Percentiles rank a stretch among this genome's conserved stretches.
phyloP scores from a whole-genome alignment of 2,113 vertebrate genomes.

The Tricholaema leucomelas region DNA sequence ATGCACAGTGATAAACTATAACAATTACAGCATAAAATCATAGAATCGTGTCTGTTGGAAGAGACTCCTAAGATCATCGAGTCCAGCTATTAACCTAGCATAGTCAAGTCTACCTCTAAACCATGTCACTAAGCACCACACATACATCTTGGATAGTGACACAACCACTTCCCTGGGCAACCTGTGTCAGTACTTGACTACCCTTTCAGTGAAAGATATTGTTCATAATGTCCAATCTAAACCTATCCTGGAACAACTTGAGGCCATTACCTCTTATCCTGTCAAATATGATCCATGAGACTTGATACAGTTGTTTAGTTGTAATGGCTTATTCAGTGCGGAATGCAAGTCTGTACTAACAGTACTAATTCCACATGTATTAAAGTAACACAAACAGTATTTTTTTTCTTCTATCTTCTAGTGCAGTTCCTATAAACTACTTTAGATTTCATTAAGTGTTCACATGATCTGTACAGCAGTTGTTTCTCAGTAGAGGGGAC shows the following conservation, averaged over 20 bases:
- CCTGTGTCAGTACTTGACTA: not conserved
- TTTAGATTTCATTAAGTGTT: conserved; percentile 45
- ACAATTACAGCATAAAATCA: not conserved
- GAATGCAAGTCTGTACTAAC: not conserved
- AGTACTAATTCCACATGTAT: not conserved
- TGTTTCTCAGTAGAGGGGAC: conserved; percentile 12
- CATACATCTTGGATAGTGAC: not conserved
- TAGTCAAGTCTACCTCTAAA: not conserved
- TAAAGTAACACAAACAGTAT: not conserved
- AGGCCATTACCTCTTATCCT: not conserved
- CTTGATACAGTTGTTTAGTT: not conserved
- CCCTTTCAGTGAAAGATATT: not conserved
- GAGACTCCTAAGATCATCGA: not conserved
- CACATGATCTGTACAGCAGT: conserved; percentile 4
- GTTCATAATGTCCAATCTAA: not conserved
- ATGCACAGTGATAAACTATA: not conserved
- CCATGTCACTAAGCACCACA: not conserved
- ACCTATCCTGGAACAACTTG: not conserved
- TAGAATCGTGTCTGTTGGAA: not conserved
- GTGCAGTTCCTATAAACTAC: conserved; percentile 31
- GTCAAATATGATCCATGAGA: not conserved
- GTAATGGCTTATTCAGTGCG: not conserved
- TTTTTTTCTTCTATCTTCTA: not conserved
- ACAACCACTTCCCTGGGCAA: not conserved
- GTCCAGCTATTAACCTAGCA: not conserved